Conservation (phyloP, 2,888 invertebrate species). For the Julus scandinavius region DNA sequence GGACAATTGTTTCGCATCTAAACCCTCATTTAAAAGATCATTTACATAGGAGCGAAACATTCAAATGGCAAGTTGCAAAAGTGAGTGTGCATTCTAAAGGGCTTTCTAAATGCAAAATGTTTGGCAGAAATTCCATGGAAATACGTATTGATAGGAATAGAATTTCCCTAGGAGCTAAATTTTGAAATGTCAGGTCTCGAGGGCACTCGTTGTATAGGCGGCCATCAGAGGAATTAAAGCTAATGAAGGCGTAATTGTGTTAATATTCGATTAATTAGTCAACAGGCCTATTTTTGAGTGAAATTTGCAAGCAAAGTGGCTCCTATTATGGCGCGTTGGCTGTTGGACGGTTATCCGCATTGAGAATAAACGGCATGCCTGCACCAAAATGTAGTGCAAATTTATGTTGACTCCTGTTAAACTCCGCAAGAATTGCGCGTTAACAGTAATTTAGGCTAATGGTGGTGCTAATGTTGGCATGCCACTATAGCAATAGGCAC, state of each 20-base stretch:
- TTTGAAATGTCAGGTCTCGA: background rate
- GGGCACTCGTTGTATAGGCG: background rate
- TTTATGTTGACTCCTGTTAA: constrained; percentile 10
- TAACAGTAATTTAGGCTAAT: constrained; percentile 33
- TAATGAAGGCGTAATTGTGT: constrained; percentile 27
- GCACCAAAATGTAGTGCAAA: background rate
- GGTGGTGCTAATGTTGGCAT: constrained; percentile 25
- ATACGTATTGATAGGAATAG: background rate
- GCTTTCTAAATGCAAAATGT: background rate
- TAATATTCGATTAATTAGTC: constrained; percentile 27
- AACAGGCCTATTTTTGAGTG: background rate
- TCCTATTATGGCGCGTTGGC: background rate
- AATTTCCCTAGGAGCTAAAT: background rate
- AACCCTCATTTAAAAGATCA: background rate
- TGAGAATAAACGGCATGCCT: background rate
- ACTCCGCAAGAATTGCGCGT: background rate
- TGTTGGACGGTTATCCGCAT: background rate
- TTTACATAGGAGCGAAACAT: background rate
- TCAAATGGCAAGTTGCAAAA: background rate
- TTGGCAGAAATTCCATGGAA: background rate
- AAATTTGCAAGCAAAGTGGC: background rate
- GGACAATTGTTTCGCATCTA: constrained; percentile 8
- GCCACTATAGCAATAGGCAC: constrained; percentile 23
- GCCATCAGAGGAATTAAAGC: background rate
- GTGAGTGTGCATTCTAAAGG: background rate